A percentile compares a stretch with the other conserved stretches of the same genome.
Evolutionary conservation across 2,797 vertebrate genomes (phyloP).

Genomic region (Periparus ater): DNA sequence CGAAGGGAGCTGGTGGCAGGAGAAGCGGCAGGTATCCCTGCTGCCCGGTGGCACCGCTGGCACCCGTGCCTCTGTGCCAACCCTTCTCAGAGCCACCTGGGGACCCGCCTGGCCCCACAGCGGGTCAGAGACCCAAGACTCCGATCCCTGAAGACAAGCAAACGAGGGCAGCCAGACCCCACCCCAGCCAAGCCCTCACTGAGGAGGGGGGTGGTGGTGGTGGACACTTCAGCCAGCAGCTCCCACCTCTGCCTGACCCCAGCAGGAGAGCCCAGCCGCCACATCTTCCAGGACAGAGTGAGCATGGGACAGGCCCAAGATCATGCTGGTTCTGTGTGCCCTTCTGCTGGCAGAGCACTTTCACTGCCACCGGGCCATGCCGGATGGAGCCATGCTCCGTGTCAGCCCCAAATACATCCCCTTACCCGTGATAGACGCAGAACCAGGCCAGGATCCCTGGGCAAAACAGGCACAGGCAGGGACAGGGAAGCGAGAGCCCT

Average conservation of each 20-base stretch:
- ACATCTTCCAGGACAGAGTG: accelerated
- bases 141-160: neutral
- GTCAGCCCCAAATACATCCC: neutral
- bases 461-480: neutral
- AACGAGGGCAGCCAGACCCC: neutral
- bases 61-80: neutral
- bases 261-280: neutral
- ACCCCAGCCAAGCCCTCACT: neutral
- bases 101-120: neutral
- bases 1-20: accelerated
- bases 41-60: neutral
- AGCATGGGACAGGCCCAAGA: neutral
- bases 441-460: neutral
- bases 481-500: neutral
- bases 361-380: neutral
- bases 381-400: neutral
- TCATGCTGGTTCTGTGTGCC: accelerated
- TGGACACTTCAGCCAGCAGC: neutral
- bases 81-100: neutral
- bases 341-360: neutral
- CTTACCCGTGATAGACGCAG: accelerated
- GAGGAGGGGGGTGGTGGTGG: neutral
- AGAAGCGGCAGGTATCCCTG: neutral
- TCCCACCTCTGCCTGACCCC: neutral
- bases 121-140: accelerated